A percentile compares a stretch with the other conserved stretches of the same genome.
Evolutionary conservation across 2,888 invertebrate species (phyloP).

Genomic region (Beris morrisii): DNA sequence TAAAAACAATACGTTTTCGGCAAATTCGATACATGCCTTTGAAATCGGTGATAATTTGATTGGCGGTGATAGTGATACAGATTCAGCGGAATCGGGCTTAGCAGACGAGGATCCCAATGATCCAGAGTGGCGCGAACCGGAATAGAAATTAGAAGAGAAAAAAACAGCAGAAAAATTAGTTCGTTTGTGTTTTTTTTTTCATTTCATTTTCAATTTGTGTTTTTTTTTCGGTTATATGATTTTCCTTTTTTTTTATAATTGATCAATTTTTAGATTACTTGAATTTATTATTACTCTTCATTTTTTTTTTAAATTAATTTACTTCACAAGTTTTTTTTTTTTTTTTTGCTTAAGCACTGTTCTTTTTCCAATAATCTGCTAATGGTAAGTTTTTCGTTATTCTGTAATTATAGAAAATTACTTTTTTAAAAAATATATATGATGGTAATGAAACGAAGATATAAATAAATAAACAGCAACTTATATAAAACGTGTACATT

Average conservation of each 20-base stretch:
- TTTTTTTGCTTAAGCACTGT: conserved; percentile 6
- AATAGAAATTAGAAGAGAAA: conserved; percentile 18
- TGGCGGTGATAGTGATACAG: conserved; percentile 45
- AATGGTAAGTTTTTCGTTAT: not conserved
- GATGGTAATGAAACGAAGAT: not conserved
- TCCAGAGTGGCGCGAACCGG: conserved; percentile 70
- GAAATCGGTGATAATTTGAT: conserved; percentile 15
- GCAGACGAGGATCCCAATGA: conserved; percentile 84
- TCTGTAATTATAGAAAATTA: not conserved
- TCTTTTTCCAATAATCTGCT: conserved; percentile 3
- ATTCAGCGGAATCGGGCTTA: conserved; percentile 58
- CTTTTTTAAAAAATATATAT: not conserved
- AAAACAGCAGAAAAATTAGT: conserved; percentile 9
- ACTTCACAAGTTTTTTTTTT: not conserved
- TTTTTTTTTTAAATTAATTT: not conserved
- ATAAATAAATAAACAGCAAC: not conserved
- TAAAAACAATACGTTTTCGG: not conserved
- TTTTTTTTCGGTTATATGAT: not conserved
- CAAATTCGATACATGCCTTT: not conserved
- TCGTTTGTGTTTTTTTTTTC: conserved; percentile 17
- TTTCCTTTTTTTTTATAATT: not conserved
- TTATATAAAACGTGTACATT: no score
- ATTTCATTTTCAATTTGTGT: not conserved
- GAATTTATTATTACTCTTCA: not conserved
- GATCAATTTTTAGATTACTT: not conserved